A percentile compares a stretch with the other conserved stretches of the same genome.
These are phyloP conservation scores for Geodia barretti DNA, from an alignment of 37 sponge, comb jelly and placozoan genomes.

Conservation along the genomic window DNA sequence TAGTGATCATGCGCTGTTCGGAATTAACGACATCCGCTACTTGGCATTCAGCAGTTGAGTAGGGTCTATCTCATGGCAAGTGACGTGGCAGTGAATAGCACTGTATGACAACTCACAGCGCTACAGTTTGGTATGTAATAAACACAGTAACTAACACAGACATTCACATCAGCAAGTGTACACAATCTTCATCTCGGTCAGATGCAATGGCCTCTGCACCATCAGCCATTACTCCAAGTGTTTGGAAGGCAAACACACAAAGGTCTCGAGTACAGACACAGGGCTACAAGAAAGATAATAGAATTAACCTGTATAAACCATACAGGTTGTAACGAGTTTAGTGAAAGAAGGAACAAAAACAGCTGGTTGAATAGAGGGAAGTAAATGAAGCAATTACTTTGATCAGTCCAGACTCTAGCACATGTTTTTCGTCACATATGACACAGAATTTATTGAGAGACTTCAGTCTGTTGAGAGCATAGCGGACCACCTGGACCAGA, in stretches of 20 bases:
- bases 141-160: too few relatives aligned
- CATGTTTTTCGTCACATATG: conserved; percentile 86
- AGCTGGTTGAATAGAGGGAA: too few relatives aligned
- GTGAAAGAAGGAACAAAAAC: too few relatives aligned
- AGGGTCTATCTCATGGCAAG: too few relatives aligned
- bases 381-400: conserved; percentile 35
- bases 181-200: conserved; percentile 69
- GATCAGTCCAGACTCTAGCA: conserved; percentile 59
- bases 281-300: conserved; percentile 51
- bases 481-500: conserved; percentile 66
- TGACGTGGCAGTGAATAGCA: too few relatives aligned
- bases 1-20: too few relatives aligned
- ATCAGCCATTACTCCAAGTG: conserved; percentile 89
- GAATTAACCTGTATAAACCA: background rate
- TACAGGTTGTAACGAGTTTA: background rate
- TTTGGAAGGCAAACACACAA: conserved; percentile 87
- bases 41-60: too few relatives aligned
- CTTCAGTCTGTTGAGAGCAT: conserved; percentile 62
- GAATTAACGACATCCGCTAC: too few relatives aligned
- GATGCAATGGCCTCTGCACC: conserved; percentile 81
- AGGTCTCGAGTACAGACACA: conserved; percentile 83
- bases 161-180: too few relatives aligned
- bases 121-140: too few relatives aligned
- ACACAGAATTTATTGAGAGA: conserved; percentile 89
- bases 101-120: too few relatives aligned